A percentile compares a stretch with the other conserved stretches of the same genome.
Evolutionary conservation across 2,113 vertebrate species (phyloP).

Genomic region (Panurus biarmicus): DNA sequence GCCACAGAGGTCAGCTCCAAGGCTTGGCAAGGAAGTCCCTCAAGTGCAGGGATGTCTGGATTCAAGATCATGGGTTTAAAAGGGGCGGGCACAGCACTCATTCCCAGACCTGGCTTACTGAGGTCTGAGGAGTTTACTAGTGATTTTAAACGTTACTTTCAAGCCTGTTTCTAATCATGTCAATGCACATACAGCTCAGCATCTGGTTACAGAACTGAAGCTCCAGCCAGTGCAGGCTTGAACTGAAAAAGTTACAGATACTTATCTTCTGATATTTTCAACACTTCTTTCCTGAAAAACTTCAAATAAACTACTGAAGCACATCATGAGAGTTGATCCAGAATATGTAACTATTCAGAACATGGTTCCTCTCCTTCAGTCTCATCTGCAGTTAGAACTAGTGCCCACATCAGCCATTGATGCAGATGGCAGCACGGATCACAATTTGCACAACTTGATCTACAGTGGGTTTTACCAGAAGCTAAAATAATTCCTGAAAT

Average conservation of each 20-base stretch:
- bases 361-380: background rate
- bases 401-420: background rate
- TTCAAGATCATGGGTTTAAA: background rate
- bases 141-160: background rate
- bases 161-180: conserved; percentile 6
- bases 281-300: background rate
- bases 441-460: background rate
- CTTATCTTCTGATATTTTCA: background rate
- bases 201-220: background rate
- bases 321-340: background rate
- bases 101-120: background rate
- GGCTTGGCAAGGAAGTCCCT: background rate
- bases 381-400: background rate
- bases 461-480: background rate
- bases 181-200: background rate
- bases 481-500: conserved; percentile 29
- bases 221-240: background rate
- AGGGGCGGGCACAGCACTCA: background rate
- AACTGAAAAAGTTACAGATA: background rate
- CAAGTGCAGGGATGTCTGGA: background rate
- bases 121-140: background rate
- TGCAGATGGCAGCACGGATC: background rate
- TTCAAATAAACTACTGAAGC: background rate
- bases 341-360: background rate
- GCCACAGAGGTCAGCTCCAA: background rate